Evolutionary conservation across 2,113 vertebrate genomes (phyloP).

Genomic region (Dipodomys ordii): DNA sequence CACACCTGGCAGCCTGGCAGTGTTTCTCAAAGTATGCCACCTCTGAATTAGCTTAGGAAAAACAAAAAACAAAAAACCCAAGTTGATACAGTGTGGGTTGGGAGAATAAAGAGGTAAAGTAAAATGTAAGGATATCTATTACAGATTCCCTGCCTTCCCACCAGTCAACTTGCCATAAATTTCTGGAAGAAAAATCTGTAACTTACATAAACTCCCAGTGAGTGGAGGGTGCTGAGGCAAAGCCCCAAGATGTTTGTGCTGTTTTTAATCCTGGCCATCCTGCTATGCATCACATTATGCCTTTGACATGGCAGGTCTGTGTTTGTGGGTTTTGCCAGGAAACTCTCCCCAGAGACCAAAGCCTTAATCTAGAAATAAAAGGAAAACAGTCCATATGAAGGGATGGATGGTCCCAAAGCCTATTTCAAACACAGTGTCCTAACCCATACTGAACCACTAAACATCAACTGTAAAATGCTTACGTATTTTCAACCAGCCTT

Average conservation of each 20-base stretch:
- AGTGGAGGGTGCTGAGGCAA: not conserved
- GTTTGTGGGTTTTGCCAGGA: conserved; percentile 14
- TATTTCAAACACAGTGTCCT: not conserved
- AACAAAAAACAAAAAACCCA: not conserved
- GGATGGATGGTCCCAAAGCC: not conserved
- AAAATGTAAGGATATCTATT: not conserved
- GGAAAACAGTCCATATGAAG: not conserved
- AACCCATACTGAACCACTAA: not conserved
- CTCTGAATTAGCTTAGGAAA: not conserved
- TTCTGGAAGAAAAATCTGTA: not conserved
- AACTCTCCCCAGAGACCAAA: conserved; percentile 44
- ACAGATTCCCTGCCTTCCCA: not conserved
- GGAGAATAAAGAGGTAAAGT: not conserved
- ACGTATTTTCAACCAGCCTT: not conserved
- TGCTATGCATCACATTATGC: not conserved
- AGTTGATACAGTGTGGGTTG: no score
- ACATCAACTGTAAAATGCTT: conserved; percentile 39
- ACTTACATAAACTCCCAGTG: not conserved
- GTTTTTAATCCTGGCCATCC: not conserved
- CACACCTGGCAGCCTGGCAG: not conserved
- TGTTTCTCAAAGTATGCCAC: conserved; percentile 6
- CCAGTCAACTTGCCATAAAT: not conserved
- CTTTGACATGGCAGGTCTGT: not conserved
- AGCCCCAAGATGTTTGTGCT: not conserved
- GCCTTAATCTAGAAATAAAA: conserved; percentile 12